These are phyloP conservation scores for Caenorhabditis brenneri DNA, from an alignment of 1,140 invertebrate species.

Conservation along the genomic window DNA sequence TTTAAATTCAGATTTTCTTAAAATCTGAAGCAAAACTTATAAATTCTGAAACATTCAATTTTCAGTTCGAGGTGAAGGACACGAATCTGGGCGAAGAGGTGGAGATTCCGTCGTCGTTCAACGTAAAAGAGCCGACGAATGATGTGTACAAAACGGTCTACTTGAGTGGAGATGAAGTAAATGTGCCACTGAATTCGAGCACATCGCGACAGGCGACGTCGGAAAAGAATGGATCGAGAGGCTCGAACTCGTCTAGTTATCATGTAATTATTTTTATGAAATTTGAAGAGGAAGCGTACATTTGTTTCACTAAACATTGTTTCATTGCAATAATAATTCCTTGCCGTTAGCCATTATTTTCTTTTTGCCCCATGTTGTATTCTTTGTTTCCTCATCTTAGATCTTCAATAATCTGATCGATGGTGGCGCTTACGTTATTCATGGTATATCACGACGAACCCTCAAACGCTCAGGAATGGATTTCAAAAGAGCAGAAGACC, in stretches of 20 bases:
- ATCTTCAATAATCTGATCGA: background rate
- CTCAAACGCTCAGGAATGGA: background rate
- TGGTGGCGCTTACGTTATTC: background rate
- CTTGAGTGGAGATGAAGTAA: background rate
- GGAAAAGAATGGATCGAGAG: background rate
- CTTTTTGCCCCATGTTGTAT: no score
- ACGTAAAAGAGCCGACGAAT: background rate
- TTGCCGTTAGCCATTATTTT: no score
- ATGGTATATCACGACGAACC: background rate
- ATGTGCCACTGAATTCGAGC: no score
- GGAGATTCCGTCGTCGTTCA: background rate
- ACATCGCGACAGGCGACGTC: no score
- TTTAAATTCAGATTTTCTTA: background rate
- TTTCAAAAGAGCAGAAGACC: background rate
- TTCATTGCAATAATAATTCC: no score
- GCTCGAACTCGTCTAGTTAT: background rate
- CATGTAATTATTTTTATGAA: background rate
- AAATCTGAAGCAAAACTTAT: no score
- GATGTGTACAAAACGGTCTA: background rate
- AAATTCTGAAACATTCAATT: no score
- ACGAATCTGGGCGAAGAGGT: background rate
- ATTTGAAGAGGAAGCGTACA: no score
- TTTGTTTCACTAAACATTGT: background rate
- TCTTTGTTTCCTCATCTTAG: no score
- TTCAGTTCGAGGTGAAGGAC: background rate